Evolutionary conservation across 2,113 vertebrate genomes (phyloP).

Genomic region (Nipponia nippon): DNA sequence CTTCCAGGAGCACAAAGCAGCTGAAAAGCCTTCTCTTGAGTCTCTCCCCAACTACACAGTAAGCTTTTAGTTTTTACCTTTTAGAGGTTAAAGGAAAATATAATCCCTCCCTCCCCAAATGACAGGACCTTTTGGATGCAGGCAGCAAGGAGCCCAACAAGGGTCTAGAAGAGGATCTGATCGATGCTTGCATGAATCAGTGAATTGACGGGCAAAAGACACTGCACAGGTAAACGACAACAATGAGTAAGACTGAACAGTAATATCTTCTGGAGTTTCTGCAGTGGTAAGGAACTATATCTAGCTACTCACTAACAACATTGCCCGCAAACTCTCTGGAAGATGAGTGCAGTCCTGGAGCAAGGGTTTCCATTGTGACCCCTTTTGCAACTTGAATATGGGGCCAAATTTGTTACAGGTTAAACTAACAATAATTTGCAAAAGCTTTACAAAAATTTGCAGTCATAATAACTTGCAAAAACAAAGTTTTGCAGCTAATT

Average conservation of each 20-base stretch:
- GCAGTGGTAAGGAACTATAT: not conserved
- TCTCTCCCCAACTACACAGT: not conserved
- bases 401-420: not conserved
- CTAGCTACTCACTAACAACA: not conserved
- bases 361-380: fast-evolving
- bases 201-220: not conserved
- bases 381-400: fast-evolving
- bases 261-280: not conserved
- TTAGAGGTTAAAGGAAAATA: not conserved
- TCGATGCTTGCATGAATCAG: fast-evolving
- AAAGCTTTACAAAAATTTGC: not conserved
- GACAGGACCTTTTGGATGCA: not conserved
- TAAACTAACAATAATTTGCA: not conserved
- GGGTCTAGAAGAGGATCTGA: not conserved
- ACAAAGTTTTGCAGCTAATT: not conserved
- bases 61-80: not conserved
- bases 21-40: not conserved
- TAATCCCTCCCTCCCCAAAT: not conserved
- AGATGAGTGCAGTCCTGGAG: not conserved
- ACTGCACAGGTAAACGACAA: not conserved
- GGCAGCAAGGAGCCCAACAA: not conserved
- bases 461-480: not conserved
- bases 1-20: not conserved
- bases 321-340: not conserved
- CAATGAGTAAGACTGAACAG: not conserved